Percentiles rank a stretch among this genome's conserved stretches.
Evolutionary conservation across 2,113 vertebrate species (phyloP).

Genomic region (Perca fluviatilis): DNA sequence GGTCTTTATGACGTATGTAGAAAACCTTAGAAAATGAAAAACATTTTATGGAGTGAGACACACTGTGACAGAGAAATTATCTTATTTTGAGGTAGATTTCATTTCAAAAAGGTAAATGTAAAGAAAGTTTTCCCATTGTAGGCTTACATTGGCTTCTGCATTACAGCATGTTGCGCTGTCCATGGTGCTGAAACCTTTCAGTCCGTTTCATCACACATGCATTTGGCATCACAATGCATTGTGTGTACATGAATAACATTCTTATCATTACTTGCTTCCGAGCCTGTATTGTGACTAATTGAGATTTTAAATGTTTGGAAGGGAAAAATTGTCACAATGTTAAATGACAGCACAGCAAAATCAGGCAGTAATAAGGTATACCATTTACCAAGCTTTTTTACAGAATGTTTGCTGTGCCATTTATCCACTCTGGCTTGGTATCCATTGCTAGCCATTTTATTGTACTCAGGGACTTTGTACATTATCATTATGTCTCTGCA

Average conservation of each 20-base stretch:
- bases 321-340: conserved; percentile 8
- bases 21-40: neutral
- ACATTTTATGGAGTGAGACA: neutral
- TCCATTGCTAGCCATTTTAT: conserved; percentile 52
- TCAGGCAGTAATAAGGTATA: conserved; percentile 47
- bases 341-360: conserved; percentile 21
- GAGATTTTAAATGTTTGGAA: conserved; percentile 35
- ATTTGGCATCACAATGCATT: neutral
- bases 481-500: conserved; percentile 70
- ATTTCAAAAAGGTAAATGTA: conserved; percentile 33
- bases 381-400: conserved; percentile 49
- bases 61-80: neutral
- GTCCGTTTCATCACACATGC: conserved; percentile 46
- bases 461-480: conserved; percentile 55
- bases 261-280: neutral
- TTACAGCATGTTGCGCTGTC: conserved; percentile 36
- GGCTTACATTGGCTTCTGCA: neutral
- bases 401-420: conserved; percentile 50
- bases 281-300: conserved; percentile 4
- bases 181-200: conserved; percentile 39
- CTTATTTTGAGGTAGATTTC: conserved; percentile 16
- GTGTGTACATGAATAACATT: neutral
- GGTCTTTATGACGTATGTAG: neutral
- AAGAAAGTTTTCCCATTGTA: neutral
- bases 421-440: conserved; percentile 45